These are phyloP conservation scores for Ptilonorhynchus violaceus DNA, from an alignment of 2,113 vertebrate species.

Conservation along the genomic window DNA sequence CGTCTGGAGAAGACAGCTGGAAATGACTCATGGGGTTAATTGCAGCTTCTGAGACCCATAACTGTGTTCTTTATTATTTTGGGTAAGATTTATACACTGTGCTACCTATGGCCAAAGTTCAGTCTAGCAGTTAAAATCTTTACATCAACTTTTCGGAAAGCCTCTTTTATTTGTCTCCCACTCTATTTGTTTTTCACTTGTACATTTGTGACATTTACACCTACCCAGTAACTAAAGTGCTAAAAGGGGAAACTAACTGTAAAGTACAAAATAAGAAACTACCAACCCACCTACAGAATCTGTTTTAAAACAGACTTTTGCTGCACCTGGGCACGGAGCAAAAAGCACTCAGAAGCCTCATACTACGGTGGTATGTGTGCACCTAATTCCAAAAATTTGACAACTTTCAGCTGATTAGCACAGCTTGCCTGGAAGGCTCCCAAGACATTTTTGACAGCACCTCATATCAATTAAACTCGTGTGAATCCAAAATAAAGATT, in stretches of 20 bases:
- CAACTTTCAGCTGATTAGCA: not conserved
- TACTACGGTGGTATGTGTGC: not conserved
- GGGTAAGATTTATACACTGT: not conserved
- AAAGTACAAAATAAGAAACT: not conserved
- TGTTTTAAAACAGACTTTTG: not conserved
- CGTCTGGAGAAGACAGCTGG: constrained; percentile 58
- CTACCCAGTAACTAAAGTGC: not conserved
- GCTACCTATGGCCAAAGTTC: not conserved
- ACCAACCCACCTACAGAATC: not conserved
- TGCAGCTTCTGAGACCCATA: not conserved
- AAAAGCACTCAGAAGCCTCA: not conserved
- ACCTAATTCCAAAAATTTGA: not conserved
- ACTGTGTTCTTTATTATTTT: not conserved
- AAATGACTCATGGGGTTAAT: constrained; percentile 23
- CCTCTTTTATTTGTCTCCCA: not conserved
- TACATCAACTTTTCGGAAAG: not conserved
- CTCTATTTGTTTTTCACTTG: not conserved
- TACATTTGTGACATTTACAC: not conserved
- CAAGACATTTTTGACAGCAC: not conserved
- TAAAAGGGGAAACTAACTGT: not conserved
- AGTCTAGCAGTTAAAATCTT: not conserved
- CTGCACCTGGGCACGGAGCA: not conserved
- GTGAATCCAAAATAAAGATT: not conserved
- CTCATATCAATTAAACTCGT: not conserved
- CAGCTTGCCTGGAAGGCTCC: not conserved